Evolutionary conservation across 1,140 invertebrate species (phyloP), one percentile per base, ranked within the genome.

Genomic region (Sinonovacula constricta): DNA sequence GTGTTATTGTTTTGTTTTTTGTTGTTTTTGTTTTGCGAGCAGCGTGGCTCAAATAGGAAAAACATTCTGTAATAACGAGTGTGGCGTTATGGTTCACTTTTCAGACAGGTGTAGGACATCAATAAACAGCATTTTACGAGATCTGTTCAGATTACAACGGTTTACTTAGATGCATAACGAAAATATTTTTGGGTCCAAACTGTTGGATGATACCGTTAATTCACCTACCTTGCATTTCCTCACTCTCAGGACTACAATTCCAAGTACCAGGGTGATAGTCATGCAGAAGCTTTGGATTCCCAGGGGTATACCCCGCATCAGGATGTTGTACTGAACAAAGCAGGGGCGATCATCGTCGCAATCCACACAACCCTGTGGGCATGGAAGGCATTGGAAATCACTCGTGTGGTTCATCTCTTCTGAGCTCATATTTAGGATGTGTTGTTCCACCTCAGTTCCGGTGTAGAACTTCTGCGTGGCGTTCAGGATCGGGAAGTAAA

Each of bases 171-270:
- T n/a, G 49, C 18, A 53, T 3, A 53, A 53, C 24, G 24, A 24
- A 26, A 59, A 59, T 15, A 59, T n/a, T 57, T 7, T 22, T 28
- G 28, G 14, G 3, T n/a, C n/a, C n/a, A n/a, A n/a, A n/a, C n/a
- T n/a, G n/a, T n/a, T n/a, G n/a, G n/a, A n/a, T n/a, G n/a, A 59
- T 24, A 4, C 4, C 22, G n/a, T n/a, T n/a, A n/a, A n/a, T n/a
- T n/a, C 12, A 72, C 75, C 78, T 91, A 96, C 95, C 93, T 95
- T 95, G 86, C 94, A 94, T 91, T 95, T 95, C 49, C 95, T 91
- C 74, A 95, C 93, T 81, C 93, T 93, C 83, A 95, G 95, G 26
- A 96, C 94, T 56, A 95, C 93, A 26, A 95, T 89, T 10, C 92
- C 94, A n/a, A 95, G 90, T 12, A 95, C 92, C 22, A 95, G 81